phyloP scores from a whole-genome alignment of 92 coral and sea anemone genomes.

The Phenganax marumi region DNA sequence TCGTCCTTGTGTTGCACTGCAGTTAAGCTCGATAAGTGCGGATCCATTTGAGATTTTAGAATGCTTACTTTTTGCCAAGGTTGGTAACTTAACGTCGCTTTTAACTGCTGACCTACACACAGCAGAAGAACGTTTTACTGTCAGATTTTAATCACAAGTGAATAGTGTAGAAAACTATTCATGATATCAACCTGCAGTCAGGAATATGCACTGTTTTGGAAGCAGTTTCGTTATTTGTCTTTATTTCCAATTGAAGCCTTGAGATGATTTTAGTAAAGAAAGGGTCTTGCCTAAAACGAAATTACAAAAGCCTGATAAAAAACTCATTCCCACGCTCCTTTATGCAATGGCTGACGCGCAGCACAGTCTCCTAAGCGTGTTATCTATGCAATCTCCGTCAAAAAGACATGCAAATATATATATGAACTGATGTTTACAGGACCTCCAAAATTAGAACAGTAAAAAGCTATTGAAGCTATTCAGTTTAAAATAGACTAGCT shows the following conservation, averaged over 20 bases:
- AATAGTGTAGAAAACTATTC: too few relatives aligned
- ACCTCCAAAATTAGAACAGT: too few relatives aligned
- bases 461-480: too few relatives aligned
- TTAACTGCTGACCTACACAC: background rate
- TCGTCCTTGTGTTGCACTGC: slow-evolving; percentile 76
- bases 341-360: background rate
- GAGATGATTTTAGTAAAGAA: background rate
- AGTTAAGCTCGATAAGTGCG: slow-evolving; percentile 69
- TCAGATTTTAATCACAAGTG: background rate
- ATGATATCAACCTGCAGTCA: background rate
- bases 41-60: slow-evolving; percentile 94
- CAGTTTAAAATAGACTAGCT: too few relatives aligned
- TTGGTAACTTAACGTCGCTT: slow-evolving; percentile 48
- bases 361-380: too few relatives aligned
- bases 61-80: slow-evolving; percentile 73
- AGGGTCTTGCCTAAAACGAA: slow-evolving; percentile 4
- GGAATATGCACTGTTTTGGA: background rate
- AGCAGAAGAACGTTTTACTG: background rate
- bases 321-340: background rate
- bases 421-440: too few relatives aligned
- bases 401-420: too few relatives aligned
- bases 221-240: background rate
- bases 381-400: too few relatives aligned
- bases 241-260: background rate
- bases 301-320: background rate